Percentiles rank a stretch among this genome's conserved stretches.
Conservation (phyloP, 2,797 vertebrate species). For the Natrix natrix region DNA sequence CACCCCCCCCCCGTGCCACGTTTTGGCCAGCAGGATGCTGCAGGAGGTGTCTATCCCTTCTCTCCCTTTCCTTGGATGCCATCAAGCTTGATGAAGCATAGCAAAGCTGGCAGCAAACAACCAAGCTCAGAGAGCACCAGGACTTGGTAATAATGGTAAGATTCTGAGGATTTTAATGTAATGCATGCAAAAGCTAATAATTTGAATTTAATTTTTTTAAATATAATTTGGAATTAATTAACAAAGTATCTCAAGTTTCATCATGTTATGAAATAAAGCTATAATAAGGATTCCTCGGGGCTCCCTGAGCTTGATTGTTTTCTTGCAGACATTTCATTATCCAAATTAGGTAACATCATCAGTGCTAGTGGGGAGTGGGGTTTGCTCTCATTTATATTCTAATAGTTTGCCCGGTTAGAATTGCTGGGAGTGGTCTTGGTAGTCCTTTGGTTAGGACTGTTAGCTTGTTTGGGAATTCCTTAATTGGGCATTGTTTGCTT, state of each 20-base stretch:
- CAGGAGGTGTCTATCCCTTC: too few relatives aligned
- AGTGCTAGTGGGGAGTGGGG: neutral
- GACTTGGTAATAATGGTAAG: slow-evolving; percentile 60
- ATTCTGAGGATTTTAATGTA: neutral
- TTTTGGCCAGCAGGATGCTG: too few relatives aligned
- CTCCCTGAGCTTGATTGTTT: neutral
- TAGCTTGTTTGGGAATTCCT: neutral
- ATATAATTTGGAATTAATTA: neutral
- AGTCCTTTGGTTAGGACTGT: neutral
- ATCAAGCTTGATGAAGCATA: neutral
- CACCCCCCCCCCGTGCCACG: too few relatives aligned
- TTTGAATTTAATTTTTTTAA: neutral
- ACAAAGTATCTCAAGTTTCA: neutral
- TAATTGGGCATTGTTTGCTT: neutral
- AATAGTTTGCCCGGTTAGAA: neutral
- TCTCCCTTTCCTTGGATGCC: too few relatives aligned
- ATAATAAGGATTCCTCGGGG: neutral
- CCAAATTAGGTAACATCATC: neutral
- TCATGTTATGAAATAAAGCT: neutral
- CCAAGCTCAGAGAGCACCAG: neutral
- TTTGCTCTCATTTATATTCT: neutral
- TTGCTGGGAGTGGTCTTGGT: neutral
- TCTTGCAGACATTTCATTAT: neutral
- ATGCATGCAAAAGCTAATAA: neutral
- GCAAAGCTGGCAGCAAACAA: neutral